These are phyloP conservation scores for Parambassis ranga DNA, from an alignment of 2,797 vertebrate species.

Conservation along the genomic window DNA sequence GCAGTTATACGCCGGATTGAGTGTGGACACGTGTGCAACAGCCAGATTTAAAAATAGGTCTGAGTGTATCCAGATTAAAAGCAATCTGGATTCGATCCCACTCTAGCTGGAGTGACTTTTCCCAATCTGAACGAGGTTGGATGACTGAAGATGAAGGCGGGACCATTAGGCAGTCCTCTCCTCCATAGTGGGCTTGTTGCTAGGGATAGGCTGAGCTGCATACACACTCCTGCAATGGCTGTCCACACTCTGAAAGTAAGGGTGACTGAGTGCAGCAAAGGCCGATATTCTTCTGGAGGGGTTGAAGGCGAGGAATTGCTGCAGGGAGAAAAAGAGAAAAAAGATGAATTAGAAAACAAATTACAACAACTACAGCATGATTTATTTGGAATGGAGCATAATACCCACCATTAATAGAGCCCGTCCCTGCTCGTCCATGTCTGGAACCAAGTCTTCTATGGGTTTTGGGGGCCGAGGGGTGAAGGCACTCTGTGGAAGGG, in stretches of 20 bases:
- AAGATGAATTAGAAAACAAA: background rate
- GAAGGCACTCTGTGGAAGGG: conserved; percentile 94
- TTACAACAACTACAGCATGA: background rate
- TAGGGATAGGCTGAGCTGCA: conserved; percentile 83
- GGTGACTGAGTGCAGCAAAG: conserved; percentile 91
- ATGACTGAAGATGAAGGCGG: background rate
- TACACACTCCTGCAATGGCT: conserved; percentile 89
- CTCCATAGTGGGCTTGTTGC: conserved; percentile 89
- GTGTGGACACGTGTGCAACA: too few species aligned
- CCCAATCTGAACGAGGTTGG: too few species aligned
- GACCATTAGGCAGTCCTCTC: conserved; percentile 86
- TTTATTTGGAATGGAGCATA: background rate
- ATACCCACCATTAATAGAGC: conserved; percentile 90
- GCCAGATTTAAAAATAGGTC: too few species aligned
- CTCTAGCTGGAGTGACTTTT: too few species aligned
- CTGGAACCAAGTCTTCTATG: conserved; percentile 91
- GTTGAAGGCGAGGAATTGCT: conserved; percentile 97
- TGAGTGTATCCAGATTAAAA: too few species aligned
- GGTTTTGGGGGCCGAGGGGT: conserved; percentile 87
- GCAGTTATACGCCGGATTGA: too few species aligned
- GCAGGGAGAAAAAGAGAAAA: conserved; percentile 41
- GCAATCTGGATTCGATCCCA: too few species aligned
- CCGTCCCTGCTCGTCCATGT: conserved; percentile 94
- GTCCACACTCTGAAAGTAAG: conserved; percentile 94
- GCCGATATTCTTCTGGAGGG: conserved; percentile 96